Evolutionary conservation across 1,140 invertebrate genomes (phyloP), one percentile per base, ranked within the genome.

Genomic region (Phymastichus coffea): DNA sequence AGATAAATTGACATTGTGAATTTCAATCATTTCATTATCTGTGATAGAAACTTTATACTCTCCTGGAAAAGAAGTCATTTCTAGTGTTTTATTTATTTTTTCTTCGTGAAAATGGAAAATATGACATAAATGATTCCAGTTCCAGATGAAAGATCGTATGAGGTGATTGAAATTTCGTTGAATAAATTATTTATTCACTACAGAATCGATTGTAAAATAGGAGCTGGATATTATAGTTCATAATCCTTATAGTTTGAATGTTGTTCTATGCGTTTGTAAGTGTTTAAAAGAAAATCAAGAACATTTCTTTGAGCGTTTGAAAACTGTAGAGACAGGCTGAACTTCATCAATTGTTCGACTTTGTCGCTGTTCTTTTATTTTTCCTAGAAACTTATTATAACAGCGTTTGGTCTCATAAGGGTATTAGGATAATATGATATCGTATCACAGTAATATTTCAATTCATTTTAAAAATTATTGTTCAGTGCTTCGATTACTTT

Each of bases 101-200:
- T 61, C 63, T 64, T 61, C 63, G 55, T 64, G 61, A 58, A 61
- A 64, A 57, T 64, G 63, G 61, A 64, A 49, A 48, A 57, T 59
- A 64, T 64, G 61, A 60, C 43, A 57, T 40, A 60, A 61, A 60
- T n/a, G n/a, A n/a, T 60, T n/a, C n/a, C n/a, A n/a, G n/a, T 61
- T 46, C 51, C 55, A 53, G 43, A 51, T 60, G 56, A 51, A 65
- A 62, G 25, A 62, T 59, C 62, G 63, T 54, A 49, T 65, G 57
- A 23, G 41, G 59, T 17, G 38, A 25, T 25, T 22, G n/a, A 8
- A 47, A 57, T 38, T 57, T 48, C 30, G 7, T 49, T 49, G 41
- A 17, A 49, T 44, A 49, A 49, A n/a, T 49, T 57, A 57, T 49
- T 38, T 48, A 57, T 57, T 48, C 22, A 28, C 15, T 46, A 37